These are phyloP conservation scores for Elanus axillaris DNA, from an alignment of 2,113 vertebrate genomes.

Conservation along the genomic window DNA sequence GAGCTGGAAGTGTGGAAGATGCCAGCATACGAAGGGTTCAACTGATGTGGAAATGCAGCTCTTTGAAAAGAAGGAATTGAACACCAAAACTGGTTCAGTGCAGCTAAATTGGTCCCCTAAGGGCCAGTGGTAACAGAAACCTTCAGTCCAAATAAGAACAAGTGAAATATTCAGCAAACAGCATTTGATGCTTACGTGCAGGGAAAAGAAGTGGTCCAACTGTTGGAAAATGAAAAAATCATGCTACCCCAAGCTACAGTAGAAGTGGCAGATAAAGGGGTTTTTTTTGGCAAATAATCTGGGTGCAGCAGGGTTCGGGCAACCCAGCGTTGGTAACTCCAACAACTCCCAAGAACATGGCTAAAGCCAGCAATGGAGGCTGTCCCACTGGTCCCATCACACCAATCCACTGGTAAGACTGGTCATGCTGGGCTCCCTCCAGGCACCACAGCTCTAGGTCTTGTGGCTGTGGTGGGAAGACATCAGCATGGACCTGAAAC, in stretches of 20 bases:
- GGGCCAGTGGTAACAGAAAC: constrained; percentile 55
- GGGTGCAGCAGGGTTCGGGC: neutral
- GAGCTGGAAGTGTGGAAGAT: constrained; percentile 49
- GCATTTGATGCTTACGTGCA: constrained; percentile 17
- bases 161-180: constrained; percentile 55
- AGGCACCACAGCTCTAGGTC: neutral
- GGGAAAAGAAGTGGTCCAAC: neutral
- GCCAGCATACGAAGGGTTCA: constrained; percentile 28
- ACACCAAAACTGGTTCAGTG: constrained; percentile 56
- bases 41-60: constrained; percentile 60
- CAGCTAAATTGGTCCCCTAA: constrained; percentile 66
- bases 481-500: neutral
- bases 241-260: neutral
- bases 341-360: neutral
- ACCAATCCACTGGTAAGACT: neutral
- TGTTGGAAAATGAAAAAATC: neutral
- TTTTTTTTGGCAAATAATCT: rapidly evolving
- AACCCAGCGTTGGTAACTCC: neutral
- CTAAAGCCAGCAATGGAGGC: neutral
- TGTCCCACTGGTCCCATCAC: neutral
- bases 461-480: neutral
- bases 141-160: constrained; percentile 59
- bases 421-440: neutral
- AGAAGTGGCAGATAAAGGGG: neutral
- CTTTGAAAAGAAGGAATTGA: constrained; percentile 52